Conservation (phyloP, 2,888 invertebrate species). For the Leptothorax acervorum region DNA sequence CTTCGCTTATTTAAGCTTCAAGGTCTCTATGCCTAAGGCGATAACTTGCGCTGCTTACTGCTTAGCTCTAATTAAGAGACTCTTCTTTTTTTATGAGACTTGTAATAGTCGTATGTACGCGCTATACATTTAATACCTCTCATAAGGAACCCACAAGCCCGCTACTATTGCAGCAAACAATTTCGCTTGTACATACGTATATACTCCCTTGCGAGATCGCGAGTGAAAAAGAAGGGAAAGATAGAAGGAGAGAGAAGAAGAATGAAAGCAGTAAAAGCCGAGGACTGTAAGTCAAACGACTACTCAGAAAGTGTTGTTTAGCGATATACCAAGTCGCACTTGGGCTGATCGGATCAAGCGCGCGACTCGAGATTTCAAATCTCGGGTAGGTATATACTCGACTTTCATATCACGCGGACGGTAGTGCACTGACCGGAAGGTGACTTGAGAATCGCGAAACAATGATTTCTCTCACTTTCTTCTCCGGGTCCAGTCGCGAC, state of each 20-base stretch:
- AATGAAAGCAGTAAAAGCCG: slow-evolving; percentile 40
- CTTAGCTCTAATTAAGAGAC: no score
- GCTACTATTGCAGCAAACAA: not conserved
- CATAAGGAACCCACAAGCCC: slow-evolving; percentile 22
- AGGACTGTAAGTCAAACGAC: slow-evolving; percentile 59
- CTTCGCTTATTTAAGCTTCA: slow-evolving; percentile 19
- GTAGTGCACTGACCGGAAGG: not conserved
- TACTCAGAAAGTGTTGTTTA: slow-evolving; percentile 50
- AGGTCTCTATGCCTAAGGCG: not conserved
- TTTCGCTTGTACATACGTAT: not conserved
- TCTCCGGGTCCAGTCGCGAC: not conserved
- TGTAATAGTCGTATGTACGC: not conserved
- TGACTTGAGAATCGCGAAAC: not conserved
- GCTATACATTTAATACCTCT: slow-evolving; percentile 20
- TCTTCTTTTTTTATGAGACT: no score
- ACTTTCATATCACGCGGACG: slow-evolving; percentile 9
- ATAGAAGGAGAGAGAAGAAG: not conserved
- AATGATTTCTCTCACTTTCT: slow-evolving; percentile 14
- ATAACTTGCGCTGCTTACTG: not conserved
- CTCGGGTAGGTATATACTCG: slow-evolving; percentile 6
- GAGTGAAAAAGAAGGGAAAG: not conserved
- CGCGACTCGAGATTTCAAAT: slow-evolving; percentile 36
- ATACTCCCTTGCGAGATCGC: not conserved
- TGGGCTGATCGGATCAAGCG: slow-evolving; percentile 50
- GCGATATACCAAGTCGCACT: slow-evolving; percentile 35